These are phyloP conservation scores for Nephrocerus scutellatus DNA, from an alignment of 2,888 invertebrate genomes.

Conservation along the genomic window DNA sequence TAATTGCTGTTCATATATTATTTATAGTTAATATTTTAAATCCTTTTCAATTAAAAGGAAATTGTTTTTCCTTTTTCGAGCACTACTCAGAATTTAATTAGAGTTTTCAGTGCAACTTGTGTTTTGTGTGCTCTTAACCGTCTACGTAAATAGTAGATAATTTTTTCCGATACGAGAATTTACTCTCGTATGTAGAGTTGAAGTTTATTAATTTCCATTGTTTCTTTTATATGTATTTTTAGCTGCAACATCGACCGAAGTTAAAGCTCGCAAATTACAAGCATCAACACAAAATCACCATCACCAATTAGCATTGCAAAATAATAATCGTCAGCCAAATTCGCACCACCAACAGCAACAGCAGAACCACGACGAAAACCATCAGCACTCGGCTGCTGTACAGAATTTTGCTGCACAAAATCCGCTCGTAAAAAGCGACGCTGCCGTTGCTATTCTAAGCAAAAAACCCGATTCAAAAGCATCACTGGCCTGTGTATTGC, in stretches of 20 bases:
- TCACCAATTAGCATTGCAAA: slow-evolving; percentile 10
- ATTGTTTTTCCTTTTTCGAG: no score
- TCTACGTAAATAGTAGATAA: no score
- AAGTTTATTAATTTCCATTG: not conserved
- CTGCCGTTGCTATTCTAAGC: slow-evolving; percentile 46
- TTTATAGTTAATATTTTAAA: no score
- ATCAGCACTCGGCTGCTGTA: no score
- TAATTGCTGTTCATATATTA: no score
- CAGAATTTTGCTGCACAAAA: slow-evolving; percentile 34
- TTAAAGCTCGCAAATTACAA: slow-evolving; percentile 41
- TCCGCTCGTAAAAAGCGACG: slow-evolving; percentile 45
- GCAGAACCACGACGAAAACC: slow-evolving; percentile 20
- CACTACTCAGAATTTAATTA: no score
- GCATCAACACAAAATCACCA: slow-evolving; percentile 3
- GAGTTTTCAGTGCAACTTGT: no score
- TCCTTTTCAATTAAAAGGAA: no score
- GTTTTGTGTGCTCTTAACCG: no score
- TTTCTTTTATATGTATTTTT: slow-evolving; percentile 17
- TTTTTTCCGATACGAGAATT: no score
- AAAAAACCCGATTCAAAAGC: slow-evolving; percentile 46
- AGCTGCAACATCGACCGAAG: slow-evolving; percentile 54
- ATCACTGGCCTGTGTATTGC: slow-evolving; percentile 43
- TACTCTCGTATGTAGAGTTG: no score
- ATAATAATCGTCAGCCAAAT: no score
- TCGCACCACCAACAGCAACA: slow-evolving; percentile 9